Base-by-base conservation (phyloP, 2,797 vertebrate species). In the Hoplostethus atlanticus region DNA sequence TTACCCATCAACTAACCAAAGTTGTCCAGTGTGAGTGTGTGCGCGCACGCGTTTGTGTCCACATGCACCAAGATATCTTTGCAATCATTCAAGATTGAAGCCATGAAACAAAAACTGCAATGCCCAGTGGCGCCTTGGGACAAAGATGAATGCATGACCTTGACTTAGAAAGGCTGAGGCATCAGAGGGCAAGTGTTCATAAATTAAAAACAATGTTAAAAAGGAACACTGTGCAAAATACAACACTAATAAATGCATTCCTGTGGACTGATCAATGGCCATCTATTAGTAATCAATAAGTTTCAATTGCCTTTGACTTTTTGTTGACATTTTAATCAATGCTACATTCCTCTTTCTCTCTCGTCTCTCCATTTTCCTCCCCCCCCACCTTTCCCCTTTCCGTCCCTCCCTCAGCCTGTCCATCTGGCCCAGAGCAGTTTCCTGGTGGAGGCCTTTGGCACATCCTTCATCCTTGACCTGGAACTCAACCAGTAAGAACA, bases 361-460 rank as follows among this genome's bases (percentile, higher is more conserved):
- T 59, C n/a, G 12, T 62, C 12, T 28, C 56, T 48, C 28, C 21
- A 66, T 51, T 25, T 38, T 53, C 61, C 17, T 30, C 59, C 61
- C 25, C 38, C 36, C 28, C 17, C 9, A 58, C 31, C 13, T 58
- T 15, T 57, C 17, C 31, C 34, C 38, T 34, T 28, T 38, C 50
- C 34, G 4, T 73, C 42, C 46, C 54, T 78, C 58, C 59, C 34
- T 51, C 88, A 98, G 97, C 93, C 94, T 3, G 89, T 96, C 86
- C 97, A 99, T 87, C 87, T 99, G 86, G 96, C 97, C 12, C 96
- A 94, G 79, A 96, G 95, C 94, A 98, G 96, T 78, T 98, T 99
- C 72, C 81, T 96, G 87, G 92, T 99, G 80, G 89, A 94, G 48
- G 96, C 96, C 59, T 99, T 97, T 55, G 94, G 94, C 77, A 90